Base-by-base conservation (phyloP, 92 coral and sea anemone genomes). In the Phenganax subtilis region DNA sequence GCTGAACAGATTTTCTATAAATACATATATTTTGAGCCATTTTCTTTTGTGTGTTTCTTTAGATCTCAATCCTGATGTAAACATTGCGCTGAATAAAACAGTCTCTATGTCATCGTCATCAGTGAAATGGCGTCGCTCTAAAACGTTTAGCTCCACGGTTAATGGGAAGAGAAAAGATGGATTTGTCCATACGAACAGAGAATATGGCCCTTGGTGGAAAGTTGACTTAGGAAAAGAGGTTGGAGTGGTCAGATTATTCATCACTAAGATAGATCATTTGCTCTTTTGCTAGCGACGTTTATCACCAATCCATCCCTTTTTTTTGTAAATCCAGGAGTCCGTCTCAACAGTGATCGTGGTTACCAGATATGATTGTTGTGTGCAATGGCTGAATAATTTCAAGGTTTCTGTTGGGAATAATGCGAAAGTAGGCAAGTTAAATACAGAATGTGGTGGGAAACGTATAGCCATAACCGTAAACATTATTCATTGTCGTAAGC, bases 281-380 rank as follows among this genome's bases (percentile, higher is more conserved):
- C n/a, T n/a, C n/a, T n/a, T n/a, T 76, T 28, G 57, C 51, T 60
- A 10, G 56, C 59, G n/a, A n/a, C n/a, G n/a, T n/a, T n/a, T n/a
- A n/a, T n/a, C n/a, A n/a, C n/a, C n/a, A n/a, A n/a, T n/a, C n/a
- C n/a, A n/a, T n/a, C n/a, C n/a, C n/a, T n/a, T n/a, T n/a, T n/a
- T n/a, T n/a, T n/a, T n/a, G n/a, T 29, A 12, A n/a, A 4, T 75
- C 56, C 28, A 77, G 81, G 81, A 77, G 16, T 10, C 81, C 12
- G 71, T 77, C 7, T 29, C 81, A 37, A 58, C 51, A 20, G 81
- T 77, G 20, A 77, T 77, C 29, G 81, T 77, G 16, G 81, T 77
- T 0, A 77, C 58, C n/a, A 54, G 81, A 9, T 9, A 28, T 3
- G 63, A 77, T 44, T 77, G 81, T 44, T 77, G 81, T n/a, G 12